Evolutionary conservation across 1,140 invertebrate genomes (phyloP), one percentile per base, ranked within the genome.

Genomic region (Anastrepha ludens): DNA sequence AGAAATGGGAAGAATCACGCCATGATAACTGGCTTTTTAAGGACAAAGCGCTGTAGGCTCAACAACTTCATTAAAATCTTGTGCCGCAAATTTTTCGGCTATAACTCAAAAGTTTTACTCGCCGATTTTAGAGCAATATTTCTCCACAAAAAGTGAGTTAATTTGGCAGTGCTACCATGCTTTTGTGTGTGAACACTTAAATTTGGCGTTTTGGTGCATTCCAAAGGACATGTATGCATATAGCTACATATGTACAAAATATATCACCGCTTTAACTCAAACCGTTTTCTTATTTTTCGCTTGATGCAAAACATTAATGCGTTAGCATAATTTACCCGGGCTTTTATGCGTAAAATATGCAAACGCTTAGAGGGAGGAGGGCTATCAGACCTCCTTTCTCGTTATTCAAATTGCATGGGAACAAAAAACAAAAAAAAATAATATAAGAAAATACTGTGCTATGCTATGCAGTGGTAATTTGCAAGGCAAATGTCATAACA

Each of bases 401-500:
- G 74, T 81, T 81, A 58, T 81, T 81, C 74, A 55, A 81, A 81
- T 62, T 81, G 41, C 15, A 47, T 8, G 39, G 15, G 41, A 47
- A 11, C 15, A 29, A 50, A 17, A 55, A 41, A 4, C 29, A 70
- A 44, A 50, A 20, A 81, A 5, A 58, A 20, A 55, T 15, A 81
- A 55, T 17, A 29, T 74, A 47, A n/a, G 44, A 44, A 74, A 74
- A 74, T 44, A 74, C 5, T 13, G 3, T 47, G 44, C 47, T 50
- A 44, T 55, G 20, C 44, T 55, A 81, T 81, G 47, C 74, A 81
- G 47, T 81, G 74, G 47, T 81, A 81, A 81, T 81, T 81, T 81
- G 74, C 74, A 81, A 81, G 74, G 74, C 74, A 81, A 81, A 81
- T 81, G 74, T 81, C 74, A 55, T 81, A 81, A 81, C 47, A 81